A percentile compares a stretch with the other conserved stretches of the same genome.
Evolutionary conservation across 2,113 vertebrate genomes (phyloP).

Genomic region (Bubo bubo): DNA sequence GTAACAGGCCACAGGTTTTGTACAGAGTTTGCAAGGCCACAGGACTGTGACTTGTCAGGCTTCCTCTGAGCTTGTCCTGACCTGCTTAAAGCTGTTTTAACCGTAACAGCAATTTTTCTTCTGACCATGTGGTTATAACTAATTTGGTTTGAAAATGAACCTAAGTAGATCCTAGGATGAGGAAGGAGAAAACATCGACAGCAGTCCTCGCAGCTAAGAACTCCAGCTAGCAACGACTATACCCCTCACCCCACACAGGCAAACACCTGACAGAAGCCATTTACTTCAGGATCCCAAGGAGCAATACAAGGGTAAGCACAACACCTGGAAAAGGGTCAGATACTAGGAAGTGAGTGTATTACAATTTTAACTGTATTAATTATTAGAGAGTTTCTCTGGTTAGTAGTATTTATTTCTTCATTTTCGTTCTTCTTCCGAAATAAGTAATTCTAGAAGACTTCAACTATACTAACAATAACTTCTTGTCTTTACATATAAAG

Average conservation of each 20-base stretch:
- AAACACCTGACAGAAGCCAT: neutral
- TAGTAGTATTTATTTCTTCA: neutral
- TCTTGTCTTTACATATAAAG: neutral
- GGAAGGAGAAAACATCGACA: neutral
- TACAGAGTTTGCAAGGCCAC: neutral
- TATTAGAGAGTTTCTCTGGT: neutral
- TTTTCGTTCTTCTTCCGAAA: neutral
- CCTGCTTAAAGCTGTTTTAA: neutral
- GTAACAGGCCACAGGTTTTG: neutral
- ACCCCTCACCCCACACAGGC: accelerated
- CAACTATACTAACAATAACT: neutral
- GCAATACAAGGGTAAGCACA: neutral
- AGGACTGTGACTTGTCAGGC: neutral
- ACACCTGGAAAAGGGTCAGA: neutral
- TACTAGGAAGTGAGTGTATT: neutral
- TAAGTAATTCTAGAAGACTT: neutral
- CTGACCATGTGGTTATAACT: neutral
- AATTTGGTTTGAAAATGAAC: neutral
- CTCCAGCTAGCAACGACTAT: neutral
- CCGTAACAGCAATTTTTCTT: neutral
- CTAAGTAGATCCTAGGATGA: neutral
- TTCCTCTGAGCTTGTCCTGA: neutral
- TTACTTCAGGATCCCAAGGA: neutral
- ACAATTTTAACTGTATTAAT: neutral
- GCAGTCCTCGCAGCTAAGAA: neutral